Base-by-base conservation (phyloP, 2,797 vertebrate species). In the Lepilemur septentrionalis region DNA sequence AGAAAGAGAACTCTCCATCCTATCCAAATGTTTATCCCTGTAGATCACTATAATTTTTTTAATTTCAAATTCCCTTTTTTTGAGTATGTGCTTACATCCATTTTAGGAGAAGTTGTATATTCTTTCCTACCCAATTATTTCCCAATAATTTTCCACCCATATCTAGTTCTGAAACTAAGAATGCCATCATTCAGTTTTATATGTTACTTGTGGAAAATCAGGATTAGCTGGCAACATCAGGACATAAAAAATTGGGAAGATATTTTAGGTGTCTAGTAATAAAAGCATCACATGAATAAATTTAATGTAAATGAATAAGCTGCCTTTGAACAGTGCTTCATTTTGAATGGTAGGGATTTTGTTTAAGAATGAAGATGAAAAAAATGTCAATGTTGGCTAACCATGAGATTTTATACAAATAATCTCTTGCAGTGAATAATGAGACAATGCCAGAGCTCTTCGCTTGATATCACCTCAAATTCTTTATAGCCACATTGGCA, bases 401-500 rank as follows among this genome's bases (percentile, higher is more conserved):
- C 75, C 25, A 38, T 38, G 38, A 88, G 48, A 52, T 76, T 87
- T 83, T 55, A 84, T 63, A 65, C 15, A 83, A 90, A 85, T 46
- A 9, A 7, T 86, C 50, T 85, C 50, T 93, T 43, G 73, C 7
- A 81, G 89, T 59, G 93, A 92, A 81, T 8, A 92, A 61, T 55
- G 48, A 96, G 80, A 82, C 38, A 96, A 78, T 41, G 52, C 0
- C 52, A 38, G 48, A 15, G 90, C 67, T 81, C 72, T 94, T 41
- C 70, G 95, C 41, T 65, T 69, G 55, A 72, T 48, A 52, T 25
- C 43, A 79, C 32, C 67, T 95, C 82, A 32, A 28, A n/a, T 13
- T 48, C 70, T 87, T 94, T 88, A 88, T 28, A 92, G 89, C n/a
- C 83, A 89, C 89, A 96, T 96, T 93, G 87, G 61, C 93, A 97